Percentiles rank a stretch among this genome's conserved stretches.
Evolutionary conservation across 2,888 invertebrate species (phyloP).

Genomic region (Alcis repandata): DNA sequence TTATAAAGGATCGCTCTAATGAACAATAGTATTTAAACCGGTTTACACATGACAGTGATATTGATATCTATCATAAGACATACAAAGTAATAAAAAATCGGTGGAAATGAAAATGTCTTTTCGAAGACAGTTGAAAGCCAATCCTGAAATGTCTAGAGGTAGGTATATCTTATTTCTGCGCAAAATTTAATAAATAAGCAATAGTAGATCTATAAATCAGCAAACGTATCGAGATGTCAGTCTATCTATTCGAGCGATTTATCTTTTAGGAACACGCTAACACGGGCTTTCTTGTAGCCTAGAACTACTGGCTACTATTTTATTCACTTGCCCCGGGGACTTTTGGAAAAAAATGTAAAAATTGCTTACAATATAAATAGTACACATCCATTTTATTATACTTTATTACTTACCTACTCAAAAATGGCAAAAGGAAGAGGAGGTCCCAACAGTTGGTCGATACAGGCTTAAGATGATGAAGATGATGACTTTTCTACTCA

Average conservation of each 20-base stretch:
- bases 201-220: slow-evolving; percentile 12
- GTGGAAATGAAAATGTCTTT: too few relatives aligned
- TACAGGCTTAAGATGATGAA: too few relatives aligned
- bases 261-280: slow-evolving; percentile 30
- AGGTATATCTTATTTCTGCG: background rate
- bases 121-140: too few relatives aligned
- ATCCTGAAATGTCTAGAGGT: too few relatives aligned
- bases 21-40: too few relatives aligned
- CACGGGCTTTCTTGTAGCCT: slow-evolving; percentile 5
- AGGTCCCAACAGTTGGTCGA: too few relatives aligned
- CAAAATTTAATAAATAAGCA: slow-evolving; percentile 6
- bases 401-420: too few relatives aligned
- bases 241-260: slow-evolving; percentile 37
- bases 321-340: background rate
- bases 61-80: too few relatives aligned
- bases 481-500: background rate
- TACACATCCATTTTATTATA: too few relatives aligned
- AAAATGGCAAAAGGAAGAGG: too few relatives aligned
- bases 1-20: too few relatives aligned
- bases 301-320: background rate
- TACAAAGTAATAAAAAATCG: background rate
- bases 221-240: slow-evolving; percentile 33
- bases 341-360: background rate
- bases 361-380: background rate
- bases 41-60: too few relatives aligned